phyloP scores from a whole-genome alignment of 2,888 invertebrate species.

The Tribolium freemani region DNA sequence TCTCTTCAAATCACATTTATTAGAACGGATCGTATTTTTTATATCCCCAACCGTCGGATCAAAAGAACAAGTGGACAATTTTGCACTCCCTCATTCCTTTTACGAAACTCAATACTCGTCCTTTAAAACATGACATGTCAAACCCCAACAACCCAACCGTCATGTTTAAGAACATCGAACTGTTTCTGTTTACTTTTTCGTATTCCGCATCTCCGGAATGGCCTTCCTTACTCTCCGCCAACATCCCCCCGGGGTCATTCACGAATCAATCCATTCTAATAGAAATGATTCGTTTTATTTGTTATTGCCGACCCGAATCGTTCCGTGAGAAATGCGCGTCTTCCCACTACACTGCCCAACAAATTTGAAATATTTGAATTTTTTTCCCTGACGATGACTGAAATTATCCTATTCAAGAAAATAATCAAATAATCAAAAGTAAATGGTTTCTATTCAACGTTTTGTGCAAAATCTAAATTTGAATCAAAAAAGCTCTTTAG shows the following conservation, averaged over 20 bases:
- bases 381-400: no score
- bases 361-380: no score
- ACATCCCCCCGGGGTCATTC: not conserved
- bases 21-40: no score
- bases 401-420: no score
- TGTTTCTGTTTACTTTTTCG: slow-evolving; percentile 8
- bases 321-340: not conserved
- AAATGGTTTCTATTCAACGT: no score
- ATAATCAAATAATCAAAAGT: no score
- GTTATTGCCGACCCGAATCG: slow-evolving; percentile 6
- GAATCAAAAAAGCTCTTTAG: no score
- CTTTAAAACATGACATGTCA: not conserved
- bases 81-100: not conserved
- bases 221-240: not conserved
- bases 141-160: not conserved
- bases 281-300: slow-evolving; percentile 5
- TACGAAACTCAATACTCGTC: not conserved
- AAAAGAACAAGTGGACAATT: not conserved
- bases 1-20: no score
- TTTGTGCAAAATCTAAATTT: no score
- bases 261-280: slow-evolving; percentile 21
- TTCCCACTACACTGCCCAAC: no score
- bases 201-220: not conserved
- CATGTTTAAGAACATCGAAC: slow-evolving; percentile 1
- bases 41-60: not conserved